phyloP scores from a whole-genome alignment of 2,888 invertebrate species.

The Andrena minutula region DNA sequence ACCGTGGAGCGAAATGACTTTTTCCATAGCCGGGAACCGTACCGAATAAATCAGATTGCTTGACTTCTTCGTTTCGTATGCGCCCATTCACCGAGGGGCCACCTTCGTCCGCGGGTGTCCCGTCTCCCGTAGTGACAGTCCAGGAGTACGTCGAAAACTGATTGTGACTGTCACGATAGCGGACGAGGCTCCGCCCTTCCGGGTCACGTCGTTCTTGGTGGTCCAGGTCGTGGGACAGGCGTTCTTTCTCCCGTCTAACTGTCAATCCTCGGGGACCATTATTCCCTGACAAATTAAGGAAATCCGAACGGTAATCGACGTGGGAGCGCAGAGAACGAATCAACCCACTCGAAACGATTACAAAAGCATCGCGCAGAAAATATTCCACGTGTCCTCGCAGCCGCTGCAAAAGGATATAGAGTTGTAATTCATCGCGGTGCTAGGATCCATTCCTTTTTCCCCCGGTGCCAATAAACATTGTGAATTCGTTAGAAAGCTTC shows the following conservation, averaged over 20 bases:
- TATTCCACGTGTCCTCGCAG: no score
- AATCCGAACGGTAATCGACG: no score
- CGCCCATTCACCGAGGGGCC: slow-evolving; percentile 51
- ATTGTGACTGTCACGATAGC: slow-evolving; percentile 75
- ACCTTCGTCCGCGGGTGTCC: slow-evolving; percentile 69
- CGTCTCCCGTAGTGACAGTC: slow-evolving; percentile 75
- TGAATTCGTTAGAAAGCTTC: slow-evolving; percentile 48
- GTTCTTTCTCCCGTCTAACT: slow-evolving; percentile 51
- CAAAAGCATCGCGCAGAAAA: no score
- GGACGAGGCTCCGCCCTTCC: slow-evolving; percentile 74
- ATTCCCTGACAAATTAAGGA: no score
- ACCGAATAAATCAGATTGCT: slow-evolving; percentile 61
- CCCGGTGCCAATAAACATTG: slow-evolving; percentile 5
- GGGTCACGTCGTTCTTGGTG: slow-evolving; percentile 72
- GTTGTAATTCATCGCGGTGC: neutral
- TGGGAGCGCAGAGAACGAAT: no score
- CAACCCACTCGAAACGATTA: no score
- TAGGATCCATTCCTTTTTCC: neutral
- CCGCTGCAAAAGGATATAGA: neutral
- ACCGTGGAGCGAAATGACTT: slow-evolving; percentile 32
- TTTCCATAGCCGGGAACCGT: slow-evolving; percentile 29
- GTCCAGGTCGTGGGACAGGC: slow-evolving; percentile 70
- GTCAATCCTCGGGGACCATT: slow-evolving; percentile 39
- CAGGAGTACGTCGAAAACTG: slow-evolving; percentile 72
- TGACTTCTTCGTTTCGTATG: slow-evolving; percentile 51